These are phyloP conservation scores for Glaucopsyche alexis DNA, from an alignment of 2,888 invertebrate genomes.

Conservation along the genomic window DNA sequence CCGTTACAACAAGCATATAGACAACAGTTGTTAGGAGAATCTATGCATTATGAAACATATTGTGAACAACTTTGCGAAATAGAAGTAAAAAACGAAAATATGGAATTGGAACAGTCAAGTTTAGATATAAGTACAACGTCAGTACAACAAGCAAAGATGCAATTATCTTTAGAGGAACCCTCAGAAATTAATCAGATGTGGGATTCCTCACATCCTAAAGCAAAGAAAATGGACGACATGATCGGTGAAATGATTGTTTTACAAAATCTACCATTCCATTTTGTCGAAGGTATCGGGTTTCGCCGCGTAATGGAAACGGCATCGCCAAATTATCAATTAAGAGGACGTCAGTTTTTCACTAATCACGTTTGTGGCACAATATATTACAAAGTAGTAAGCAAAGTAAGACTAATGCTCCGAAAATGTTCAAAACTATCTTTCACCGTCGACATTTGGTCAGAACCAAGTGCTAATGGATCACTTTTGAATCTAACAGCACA, in stretches of 20 bases:
- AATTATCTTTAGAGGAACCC: constrained; percentile 32
- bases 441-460: constrained; percentile 42
- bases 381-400: constrained; percentile 38
- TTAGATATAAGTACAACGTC: neutral
- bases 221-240: constrained; percentile 39
- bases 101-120: neutral
- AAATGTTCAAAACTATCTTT: constrained; percentile 43
- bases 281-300: constrained; percentile 44
- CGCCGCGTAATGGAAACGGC: constrained; percentile 38
- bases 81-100: neutral
- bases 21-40: too few relatives aligned
- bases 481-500: constrained; percentile 27
- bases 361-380: constrained; percentile 39
- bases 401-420: constrained; percentile 39
- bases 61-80: neutral
- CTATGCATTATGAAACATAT: too few relatives aligned
- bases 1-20: too few relatives aligned
- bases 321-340: constrained; percentile 42
- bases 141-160: neutral
- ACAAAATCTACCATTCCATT: constrained; percentile 42
- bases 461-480: constrained; percentile 40
- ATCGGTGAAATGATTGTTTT: constrained; percentile 44
- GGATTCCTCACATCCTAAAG: constrained; percentile 38
- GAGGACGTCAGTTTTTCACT: constrained; percentile 41
- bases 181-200: constrained; percentile 37